Percentiles rank a stretch among this genome's conserved stretches.
Conservation (phyloP, 2,113 vertebrate genomes). For the Delphinapterus leucas region DNA sequence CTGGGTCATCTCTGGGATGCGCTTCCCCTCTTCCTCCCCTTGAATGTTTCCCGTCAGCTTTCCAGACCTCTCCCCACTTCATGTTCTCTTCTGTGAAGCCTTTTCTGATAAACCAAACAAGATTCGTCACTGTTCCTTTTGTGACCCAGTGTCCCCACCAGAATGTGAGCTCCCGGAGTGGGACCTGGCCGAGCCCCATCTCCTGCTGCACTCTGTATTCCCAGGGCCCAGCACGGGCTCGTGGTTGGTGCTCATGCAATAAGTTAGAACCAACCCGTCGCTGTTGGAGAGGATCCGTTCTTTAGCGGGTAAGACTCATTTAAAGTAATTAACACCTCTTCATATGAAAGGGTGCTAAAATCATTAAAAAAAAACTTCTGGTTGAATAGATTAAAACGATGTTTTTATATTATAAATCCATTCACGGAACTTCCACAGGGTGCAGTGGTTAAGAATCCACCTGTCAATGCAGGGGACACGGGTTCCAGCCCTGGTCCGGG, state of each 20-base stretch:
- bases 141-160: neutral
- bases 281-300: neutral
- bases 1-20: too few species aligned
- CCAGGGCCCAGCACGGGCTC: neutral
- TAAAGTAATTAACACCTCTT: slow-evolving; percentile 22
- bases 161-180: fast-evolving
- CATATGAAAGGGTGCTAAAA: neutral
- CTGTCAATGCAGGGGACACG: too few species aligned
- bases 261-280: neutral
- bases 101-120: neutral
- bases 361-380: neutral
- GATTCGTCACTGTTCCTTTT: neutral
- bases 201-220: neutral
- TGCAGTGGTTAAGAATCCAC: too few species aligned
- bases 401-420: neutral
- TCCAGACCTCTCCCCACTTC: neutral
- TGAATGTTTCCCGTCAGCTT: neutral
- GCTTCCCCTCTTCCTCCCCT: neutral
- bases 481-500: too few species aligned
- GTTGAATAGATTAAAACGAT: neutral
- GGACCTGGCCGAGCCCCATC: neutral
- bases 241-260: neutral
- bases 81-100: neutral
- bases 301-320: neutral
- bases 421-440: too few species aligned